Percentiles rank a stretch among this genome's conserved stretches.
Evolutionary conservation across 2,888 invertebrate species (phyloP).

Genomic region (Cotesia congregata): DNA sequence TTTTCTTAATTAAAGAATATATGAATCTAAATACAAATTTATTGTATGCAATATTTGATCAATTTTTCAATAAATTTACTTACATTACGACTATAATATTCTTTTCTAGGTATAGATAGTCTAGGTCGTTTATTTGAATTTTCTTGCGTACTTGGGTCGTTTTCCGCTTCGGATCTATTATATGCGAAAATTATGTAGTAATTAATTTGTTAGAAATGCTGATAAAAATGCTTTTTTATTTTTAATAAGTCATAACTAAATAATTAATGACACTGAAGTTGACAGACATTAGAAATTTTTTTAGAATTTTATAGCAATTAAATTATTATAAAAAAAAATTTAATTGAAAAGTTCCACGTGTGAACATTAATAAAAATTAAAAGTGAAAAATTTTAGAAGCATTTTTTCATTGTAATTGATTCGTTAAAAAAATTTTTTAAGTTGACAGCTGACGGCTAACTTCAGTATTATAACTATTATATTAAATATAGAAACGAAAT

Average conservation of each 20-base stretch:
- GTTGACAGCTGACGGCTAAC: no score
- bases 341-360: no score
- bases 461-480: background rate
- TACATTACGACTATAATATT: background rate
- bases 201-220: background rate
- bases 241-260: background rate
- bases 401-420: no score
- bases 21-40: background rate
- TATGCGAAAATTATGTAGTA: background rate
- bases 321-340: no score
- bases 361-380: no score
- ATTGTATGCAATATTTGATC: background rate
- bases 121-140: background rate
- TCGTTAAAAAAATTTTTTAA: no score
- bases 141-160: background rate
- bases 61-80: background rate
- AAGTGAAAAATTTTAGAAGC: no score
- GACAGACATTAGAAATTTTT: no score
- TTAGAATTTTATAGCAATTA: no score
- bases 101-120: background rate
- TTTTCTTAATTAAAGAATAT: background rate
- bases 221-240: constrained; percentile 1
- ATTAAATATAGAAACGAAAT: background rate
- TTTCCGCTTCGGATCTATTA: background rate
- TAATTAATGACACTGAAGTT: no score